Percentiles rank a stretch among this genome's conserved stretches.
Conservation (phyloP, 2,797 vertebrate genomes). For the Pseudomugil gertrudae region DNA sequence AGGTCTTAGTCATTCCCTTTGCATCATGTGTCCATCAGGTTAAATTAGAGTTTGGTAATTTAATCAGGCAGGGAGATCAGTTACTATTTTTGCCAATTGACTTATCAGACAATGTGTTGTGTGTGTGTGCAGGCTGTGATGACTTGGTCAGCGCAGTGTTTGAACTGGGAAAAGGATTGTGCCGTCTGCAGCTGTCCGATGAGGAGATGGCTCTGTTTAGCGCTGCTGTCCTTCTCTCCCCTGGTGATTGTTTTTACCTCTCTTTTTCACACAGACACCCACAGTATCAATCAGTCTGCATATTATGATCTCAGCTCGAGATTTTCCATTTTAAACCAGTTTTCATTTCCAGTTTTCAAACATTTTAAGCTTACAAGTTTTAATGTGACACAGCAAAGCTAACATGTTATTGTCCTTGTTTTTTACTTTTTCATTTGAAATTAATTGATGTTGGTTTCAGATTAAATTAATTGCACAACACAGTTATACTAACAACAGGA, state of each 20-base stretch:
- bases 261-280: not conserved
- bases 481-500: not conserved
- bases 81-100: conserved; percentile 2
- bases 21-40: not conserved
- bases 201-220: conserved; percentile 93
- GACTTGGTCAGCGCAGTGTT: conserved; percentile 88
- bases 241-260: conserved; percentile 77
- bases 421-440: not conserved
- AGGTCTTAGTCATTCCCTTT: not conserved
- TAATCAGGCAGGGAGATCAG: not conserved
- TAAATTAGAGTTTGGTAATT: not conserved
- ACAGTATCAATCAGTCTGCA: conserved; percentile 1
- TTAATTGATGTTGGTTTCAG: too few species aligned
- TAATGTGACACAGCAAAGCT: not conserved
- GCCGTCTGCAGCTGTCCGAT: conserved; percentile 89
- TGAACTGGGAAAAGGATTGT: conserved; percentile 89
- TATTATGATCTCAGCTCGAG: not conserved
- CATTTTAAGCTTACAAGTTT: not conserved
- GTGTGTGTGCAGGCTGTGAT: conserved; percentile 84
- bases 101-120: conserved; percentile 21
- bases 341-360: not conserved
- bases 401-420: not conserved
- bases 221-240: conserved; percentile 87
- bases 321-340: not conserved
- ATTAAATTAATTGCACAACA: too few species aligned